These are phyloP conservation scores for Galemys pyrenaicus DNA, from an alignment of 2,113 vertebrate species.

Conservation along the genomic window DNA sequence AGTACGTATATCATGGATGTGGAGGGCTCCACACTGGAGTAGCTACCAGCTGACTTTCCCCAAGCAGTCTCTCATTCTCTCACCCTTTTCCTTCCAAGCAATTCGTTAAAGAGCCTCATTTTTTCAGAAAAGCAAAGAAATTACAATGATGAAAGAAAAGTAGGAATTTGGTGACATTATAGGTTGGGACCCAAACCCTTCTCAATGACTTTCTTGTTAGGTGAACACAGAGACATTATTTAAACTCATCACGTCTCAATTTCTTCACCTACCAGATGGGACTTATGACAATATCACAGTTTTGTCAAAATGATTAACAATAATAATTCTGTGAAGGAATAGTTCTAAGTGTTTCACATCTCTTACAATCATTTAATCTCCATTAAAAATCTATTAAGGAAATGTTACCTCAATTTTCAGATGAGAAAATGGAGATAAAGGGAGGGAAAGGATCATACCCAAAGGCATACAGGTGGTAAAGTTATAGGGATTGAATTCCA, in stretches of 20 bases:
- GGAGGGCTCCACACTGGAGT: not conserved
- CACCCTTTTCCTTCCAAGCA: not conserved
- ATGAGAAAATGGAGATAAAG: not conserved
- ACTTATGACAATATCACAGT: not conserved
- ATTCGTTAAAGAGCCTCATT: not conserved
- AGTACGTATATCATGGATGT: not conserved
- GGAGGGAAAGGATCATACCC: not conserved
- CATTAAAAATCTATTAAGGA: not conserved
- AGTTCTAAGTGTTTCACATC: not conserved
- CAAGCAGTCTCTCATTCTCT: not conserved
- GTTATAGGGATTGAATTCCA: not conserved
- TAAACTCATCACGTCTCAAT: not conserved
- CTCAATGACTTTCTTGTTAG: not conserved
- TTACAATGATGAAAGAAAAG: not conserved
- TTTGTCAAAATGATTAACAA: not conserved
- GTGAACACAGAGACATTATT: not conserved
- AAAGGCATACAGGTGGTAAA: not conserved
- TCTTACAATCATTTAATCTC: not conserved
- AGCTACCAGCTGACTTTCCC: not conserved
- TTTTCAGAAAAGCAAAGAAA: not conserved
- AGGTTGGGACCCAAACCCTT: not conserved
- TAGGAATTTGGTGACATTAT: not conserved
- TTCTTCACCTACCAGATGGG: not conserved
- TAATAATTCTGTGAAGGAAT: not conserved
- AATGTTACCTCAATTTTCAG: not conserved